Percentiles rank a stretch among this genome's conserved stretches.
phyloP scores from a whole-genome alignment of 1,140 invertebrate genomes.

The Caenorhabditis brenneri region DNA sequence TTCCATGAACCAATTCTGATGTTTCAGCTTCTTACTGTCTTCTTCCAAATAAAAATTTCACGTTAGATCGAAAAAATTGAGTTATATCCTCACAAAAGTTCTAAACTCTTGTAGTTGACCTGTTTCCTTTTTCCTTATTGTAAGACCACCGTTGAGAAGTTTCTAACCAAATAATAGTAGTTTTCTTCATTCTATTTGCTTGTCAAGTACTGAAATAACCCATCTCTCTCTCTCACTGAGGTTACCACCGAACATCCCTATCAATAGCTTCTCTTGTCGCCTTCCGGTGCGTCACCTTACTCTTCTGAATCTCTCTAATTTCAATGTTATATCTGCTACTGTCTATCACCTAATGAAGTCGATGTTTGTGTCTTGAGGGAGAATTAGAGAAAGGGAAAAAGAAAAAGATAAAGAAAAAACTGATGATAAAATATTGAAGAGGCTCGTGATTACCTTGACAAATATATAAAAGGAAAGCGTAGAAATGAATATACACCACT shows the following conservation, averaged over 20 bases:
- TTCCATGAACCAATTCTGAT: too few species aligned
- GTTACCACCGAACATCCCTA: not conserved
- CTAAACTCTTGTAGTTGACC: too few species aligned
- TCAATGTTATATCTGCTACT: not conserved
- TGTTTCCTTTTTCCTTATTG: too few species aligned
- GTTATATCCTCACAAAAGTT: too few species aligned
- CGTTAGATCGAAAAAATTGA: too few species aligned
- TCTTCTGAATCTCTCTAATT: not conserved
- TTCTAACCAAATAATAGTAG: too few species aligned
- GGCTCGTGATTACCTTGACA: conserved; percentile 28
- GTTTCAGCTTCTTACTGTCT: too few species aligned
- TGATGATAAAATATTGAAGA: conserved; percentile 14
- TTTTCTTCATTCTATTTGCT: not conserved
- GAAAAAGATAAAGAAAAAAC: conserved; percentile 20
- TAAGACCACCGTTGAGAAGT: too few species aligned
- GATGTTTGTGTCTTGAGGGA: conserved; percentile 3
- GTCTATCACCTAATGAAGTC: conserved; percentile 27
- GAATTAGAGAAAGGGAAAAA: conserved; percentile 32
- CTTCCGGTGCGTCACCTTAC: conserved; percentile 10
- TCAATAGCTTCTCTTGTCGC: not conserved
- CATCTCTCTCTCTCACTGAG: too few species aligned
- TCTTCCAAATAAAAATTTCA: too few species aligned
- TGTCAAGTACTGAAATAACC: not conserved
- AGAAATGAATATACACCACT: not conserved
- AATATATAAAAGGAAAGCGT: not conserved